These are phyloP conservation scores for Dreissena rostriformis DNA, from an alignment of 1,140 invertebrate species.

Conservation along the genomic window DNA sequence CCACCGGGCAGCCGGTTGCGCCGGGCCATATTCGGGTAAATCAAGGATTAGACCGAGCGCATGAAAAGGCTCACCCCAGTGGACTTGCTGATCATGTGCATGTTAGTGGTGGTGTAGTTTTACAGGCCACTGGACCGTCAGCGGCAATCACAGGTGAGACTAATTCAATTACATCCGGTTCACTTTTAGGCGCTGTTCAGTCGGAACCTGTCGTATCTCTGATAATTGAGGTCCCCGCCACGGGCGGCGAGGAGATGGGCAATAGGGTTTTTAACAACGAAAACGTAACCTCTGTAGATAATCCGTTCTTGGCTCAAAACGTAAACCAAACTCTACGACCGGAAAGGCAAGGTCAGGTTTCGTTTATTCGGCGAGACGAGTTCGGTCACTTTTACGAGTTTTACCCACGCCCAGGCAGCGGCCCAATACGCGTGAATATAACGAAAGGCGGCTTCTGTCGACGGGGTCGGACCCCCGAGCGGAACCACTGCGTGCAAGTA, in stretches of 20 bases:
- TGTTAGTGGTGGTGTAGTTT: slow-evolving; percentile 2
- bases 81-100: slow-evolving; percentile 1
- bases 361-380: slow-evolving; percentile 22
- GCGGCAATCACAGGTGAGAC: slow-evolving; percentile 35
- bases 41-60: too few relatives aligned
- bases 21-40: background rate
- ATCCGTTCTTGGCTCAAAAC: too few relatives aligned
- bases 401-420: background rate
- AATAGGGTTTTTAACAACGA: too few relatives aligned
- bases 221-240: too few relatives aligned
- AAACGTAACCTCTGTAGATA: too few relatives aligned
- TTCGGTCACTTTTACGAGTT: slow-evolving; percentile 38
- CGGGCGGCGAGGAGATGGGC: too few relatives aligned
- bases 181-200: too few relatives aligned
- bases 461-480: background rate
- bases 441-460: slow-evolving; percentile 45
- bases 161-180: too few relatives aligned
- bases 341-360: slow-evolving; percentile 9
- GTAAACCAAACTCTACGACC: too few relatives aligned
- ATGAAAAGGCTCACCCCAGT: background rate
- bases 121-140: background rate
- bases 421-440: slow-evolving; percentile 36
- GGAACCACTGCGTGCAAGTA: slow-evolving; percentile 3
- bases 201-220: too few relatives aligned
- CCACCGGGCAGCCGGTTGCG: slow-evolving; percentile 10